Evolutionary conservation across 2,888 invertebrate genomes (phyloP).

Genomic region (Rhogogaster chlorosoma): DNA sequence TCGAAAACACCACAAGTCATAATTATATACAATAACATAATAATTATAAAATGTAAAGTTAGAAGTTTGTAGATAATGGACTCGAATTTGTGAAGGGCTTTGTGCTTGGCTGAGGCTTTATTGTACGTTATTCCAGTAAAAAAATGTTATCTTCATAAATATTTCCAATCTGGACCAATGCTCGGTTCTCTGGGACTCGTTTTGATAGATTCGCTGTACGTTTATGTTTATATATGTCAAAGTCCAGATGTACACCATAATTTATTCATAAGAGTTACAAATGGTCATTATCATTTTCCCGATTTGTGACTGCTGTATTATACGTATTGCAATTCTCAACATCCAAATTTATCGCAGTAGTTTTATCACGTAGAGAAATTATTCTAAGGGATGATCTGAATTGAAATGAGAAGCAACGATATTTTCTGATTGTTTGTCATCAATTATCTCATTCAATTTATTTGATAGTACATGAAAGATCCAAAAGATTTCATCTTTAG

Average conservation of each 20-base stretch:
- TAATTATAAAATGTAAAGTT: background rate
- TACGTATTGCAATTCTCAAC: too few relatives aligned
- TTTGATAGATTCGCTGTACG: background rate
- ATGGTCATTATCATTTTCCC: background rate
- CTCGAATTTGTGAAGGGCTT: background rate
- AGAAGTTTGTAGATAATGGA: background rate
- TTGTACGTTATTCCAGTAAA: background rate
- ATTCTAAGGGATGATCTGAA: background rate
- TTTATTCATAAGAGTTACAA: background rate
- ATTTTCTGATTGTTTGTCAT: background rate
- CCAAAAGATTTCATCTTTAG: background rate
- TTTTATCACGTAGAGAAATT: background rate
- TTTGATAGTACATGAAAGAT: background rate
- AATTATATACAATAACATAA: background rate
- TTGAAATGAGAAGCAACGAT: background rate
- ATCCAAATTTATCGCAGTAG: background rate
- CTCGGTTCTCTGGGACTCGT: background rate
- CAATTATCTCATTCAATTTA: slow-evolving; percentile 18
- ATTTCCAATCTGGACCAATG: background rate
- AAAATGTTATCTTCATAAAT: background rate
- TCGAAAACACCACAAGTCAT: too few relatives aligned
- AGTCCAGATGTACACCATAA: background rate
- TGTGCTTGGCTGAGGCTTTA: background rate
- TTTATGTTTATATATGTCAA: background rate
- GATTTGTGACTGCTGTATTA: background rate